Evolutionary conservation across 2,113 vertebrate species (phyloP), one percentile per base, ranked within the genome.

Genomic region (Thunnus thynnus): DNA sequence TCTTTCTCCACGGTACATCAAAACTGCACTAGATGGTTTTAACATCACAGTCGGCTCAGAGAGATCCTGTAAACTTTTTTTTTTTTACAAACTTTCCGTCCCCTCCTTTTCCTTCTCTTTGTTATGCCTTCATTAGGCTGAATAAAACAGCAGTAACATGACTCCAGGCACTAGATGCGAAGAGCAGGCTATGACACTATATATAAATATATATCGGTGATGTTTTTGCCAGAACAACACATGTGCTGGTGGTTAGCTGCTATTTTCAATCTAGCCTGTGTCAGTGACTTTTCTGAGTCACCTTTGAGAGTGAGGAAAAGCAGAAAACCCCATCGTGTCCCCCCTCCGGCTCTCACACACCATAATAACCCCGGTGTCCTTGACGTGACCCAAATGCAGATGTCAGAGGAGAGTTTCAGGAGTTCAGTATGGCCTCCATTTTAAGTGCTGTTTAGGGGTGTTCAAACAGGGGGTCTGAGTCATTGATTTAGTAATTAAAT

Each of bases 181-280:
- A 88, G 78, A 85, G 69, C 72, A 85, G 79, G 56, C 63, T 13
- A 80, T 36, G 8, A 30, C 27, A 30, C 27, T 30, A 36, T 36
- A 36, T 36, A 36, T 36, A 36, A 36, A 36, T 36, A 36, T 36
- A 36, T 36, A 36, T 36, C 20, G 1, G 17, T 30, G 83, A 82
- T 86, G 64, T 79, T 84, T 76, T 80, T 86, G 57, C 86, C 88
- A 88, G 90, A 79, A 51, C 30, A 78, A 75, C 84, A 89, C 86
- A 90, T 84, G 80, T 90, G 85, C 77, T 60, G 81, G 65, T 83
- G 76, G 85, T 93, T 90, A 91, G 80, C 76, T 66, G 78, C 82
- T 82, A 82, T 87, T 88, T 87, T 71, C 63, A 74, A 60, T 71
- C 55, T 69, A 48, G 71, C 67, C 46, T 55, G 76, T 76, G 81